A percentile compares a stretch with the other conserved stretches of the same genome.
Conservation (phyloP, 1,140 invertebrate genomes). For the Caligus rogercresseyi region DNA sequence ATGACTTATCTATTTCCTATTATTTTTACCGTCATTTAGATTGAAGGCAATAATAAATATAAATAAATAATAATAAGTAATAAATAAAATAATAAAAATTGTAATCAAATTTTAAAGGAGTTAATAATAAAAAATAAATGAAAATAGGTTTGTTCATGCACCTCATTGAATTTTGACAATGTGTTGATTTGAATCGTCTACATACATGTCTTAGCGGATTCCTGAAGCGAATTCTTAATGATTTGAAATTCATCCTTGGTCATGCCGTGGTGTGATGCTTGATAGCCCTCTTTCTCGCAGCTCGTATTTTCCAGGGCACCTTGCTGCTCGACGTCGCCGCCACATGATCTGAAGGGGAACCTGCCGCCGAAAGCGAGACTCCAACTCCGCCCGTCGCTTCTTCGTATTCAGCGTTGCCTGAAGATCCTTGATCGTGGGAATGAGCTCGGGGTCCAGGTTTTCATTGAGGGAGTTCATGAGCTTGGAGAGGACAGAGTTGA, state of each 20-base stretch:
- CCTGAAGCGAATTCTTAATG: background rate
- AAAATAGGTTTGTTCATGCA: too few species aligned
- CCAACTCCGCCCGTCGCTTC: background rate
- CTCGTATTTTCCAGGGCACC: conserved; percentile 10
- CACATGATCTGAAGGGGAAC: background rate
- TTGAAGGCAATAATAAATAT: too few species aligned
- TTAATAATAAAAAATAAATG: background rate
- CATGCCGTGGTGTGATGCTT: conserved; percentile 15
- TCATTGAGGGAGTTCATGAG: conserved; percentile 9
- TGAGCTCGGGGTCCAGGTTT: conserved; percentile 4
- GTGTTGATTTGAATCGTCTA: too few species aligned
- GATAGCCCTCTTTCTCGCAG: conserved; percentile 5
- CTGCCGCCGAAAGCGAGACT: background rate
- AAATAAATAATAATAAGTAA: background rate
- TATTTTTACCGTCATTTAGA: too few species aligned
- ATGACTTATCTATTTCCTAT: too few species aligned
- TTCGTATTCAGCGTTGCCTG: conserved; percentile 5
- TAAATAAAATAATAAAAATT: background rate
- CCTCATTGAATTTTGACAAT: too few species aligned
- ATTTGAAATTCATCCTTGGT: conserved; percentile 9
- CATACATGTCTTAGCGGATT: conserved; percentile 1
- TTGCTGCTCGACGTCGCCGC: background rate
- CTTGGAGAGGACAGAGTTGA: conserved; percentile 4
- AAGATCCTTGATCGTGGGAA: conserved; percentile 4
- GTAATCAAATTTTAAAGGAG: background rate